phyloP scores from a whole-genome alignment of 2,113 vertebrate genomes.

The Tinamus guttatus region DNA sequence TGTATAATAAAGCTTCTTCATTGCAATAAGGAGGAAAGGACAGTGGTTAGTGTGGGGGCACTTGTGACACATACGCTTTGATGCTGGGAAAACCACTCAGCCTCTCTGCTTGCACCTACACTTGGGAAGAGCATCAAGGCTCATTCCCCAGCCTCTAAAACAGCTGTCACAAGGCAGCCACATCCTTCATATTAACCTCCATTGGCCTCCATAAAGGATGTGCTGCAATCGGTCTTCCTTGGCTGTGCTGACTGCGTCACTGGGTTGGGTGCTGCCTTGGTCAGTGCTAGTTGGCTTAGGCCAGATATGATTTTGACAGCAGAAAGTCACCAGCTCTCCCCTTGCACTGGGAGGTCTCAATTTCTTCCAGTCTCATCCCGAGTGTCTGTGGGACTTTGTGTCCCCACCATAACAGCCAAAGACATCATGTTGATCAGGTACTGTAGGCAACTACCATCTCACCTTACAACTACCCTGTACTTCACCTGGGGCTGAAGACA shows the following conservation, averaged over 20 bases:
- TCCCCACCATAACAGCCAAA: too few species aligned
- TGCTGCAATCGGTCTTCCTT: neutral
- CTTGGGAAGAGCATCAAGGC: fast-evolving
- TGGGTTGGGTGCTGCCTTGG: neutral
- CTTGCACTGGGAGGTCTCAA: neutral
- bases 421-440: too few species aligned
- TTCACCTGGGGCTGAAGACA: neutral
- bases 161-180: neutral
- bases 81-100: neutral
- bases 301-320: fast-evolving
- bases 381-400: too few species aligned
- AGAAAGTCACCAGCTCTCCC: neutral
- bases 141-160: neutral
- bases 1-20: neutral
- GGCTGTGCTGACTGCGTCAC: neutral
- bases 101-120: neutral
- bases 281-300: neutral
- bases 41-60: neutral
- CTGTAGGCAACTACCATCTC: too few species aligned
- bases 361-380: too few species aligned
- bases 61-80: neutral
- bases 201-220: neutral
- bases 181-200: neutral
- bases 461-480: too few species aligned
- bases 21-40: neutral